phyloP scores from a whole-genome alignment of 1,140 invertebrate species.

The Papilio polyxenes region DNA sequence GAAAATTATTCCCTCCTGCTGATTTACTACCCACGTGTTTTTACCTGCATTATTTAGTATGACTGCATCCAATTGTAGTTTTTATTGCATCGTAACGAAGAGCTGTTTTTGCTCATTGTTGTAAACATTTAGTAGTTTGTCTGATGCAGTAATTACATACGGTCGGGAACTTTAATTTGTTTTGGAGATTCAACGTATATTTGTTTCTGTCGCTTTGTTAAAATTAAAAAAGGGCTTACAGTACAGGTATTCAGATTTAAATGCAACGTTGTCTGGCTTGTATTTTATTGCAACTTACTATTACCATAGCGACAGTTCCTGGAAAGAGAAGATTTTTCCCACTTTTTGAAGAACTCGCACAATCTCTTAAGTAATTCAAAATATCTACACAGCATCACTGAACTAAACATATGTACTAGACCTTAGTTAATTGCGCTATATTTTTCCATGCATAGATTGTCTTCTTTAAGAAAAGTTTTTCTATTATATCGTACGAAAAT shows the following conservation, averaged over 20 bases:
- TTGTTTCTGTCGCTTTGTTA: conserved; percentile 39
- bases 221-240: conserved; percentile 12
- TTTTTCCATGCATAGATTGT: not conserved
- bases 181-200: conserved; percentile 41
- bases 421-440: not conserved
- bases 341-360: not conserved
- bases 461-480: not conserved
- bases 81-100: conserved; percentile 29
- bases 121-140: conserved; percentile 27
- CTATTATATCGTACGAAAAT: not conserved
- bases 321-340: not conserved
- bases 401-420: not conserved
- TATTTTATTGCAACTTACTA: not conserved
- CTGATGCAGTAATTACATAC: conserved; percentile 51
- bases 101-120: conserved; percentile 36
- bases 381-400: too few species aligned
- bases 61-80: conserved; percentile 36
- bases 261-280: not conserved
- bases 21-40: conserved; percentile 62
- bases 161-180: conserved; percentile 47
- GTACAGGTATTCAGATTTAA: not conserved
- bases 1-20: conserved; percentile 61
- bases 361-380: too few species aligned
- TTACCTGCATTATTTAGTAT: conserved; percentile 57
- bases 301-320: not conserved